A percentile compares a stretch with the other conserved stretches of the same genome.
Conservation (phyloP, 2,888 invertebrate species). For the Synergus gifuensis region DNA sequence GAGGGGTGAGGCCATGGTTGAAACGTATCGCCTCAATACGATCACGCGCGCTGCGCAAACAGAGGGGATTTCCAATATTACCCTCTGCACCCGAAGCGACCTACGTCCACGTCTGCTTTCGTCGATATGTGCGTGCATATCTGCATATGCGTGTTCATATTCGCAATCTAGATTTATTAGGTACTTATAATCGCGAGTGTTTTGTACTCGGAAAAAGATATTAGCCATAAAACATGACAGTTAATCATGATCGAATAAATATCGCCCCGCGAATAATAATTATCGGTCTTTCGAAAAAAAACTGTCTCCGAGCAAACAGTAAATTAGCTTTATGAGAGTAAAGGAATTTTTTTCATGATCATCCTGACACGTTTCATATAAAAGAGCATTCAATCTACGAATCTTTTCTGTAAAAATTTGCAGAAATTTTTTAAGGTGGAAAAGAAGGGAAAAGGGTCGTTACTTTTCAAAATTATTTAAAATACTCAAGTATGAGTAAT, state of each 20-base stretch:
- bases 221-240: constrained; percentile 9
- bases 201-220: constrained; percentile 31
- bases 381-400: too few relatives aligned
- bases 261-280: constrained; percentile 23
- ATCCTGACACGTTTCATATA: not conserved
- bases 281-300: constrained; percentile 13
- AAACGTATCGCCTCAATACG: constrained; percentile 73
- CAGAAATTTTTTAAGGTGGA: too few relatives aligned
- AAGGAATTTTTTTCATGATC: not conserved
- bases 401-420: too few relatives aligned
- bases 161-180: constrained; percentile 37
- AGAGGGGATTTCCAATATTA: constrained; percentile 74
- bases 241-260: constrained; percentile 30
- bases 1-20: constrained; percentile 58
- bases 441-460: not conserved
- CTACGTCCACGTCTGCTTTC: constrained; percentile 38
- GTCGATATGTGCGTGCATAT: not conserved
- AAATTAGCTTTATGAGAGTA: constrained; percentile 10
- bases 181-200: constrained; percentile 37
- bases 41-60: constrained; percentile 74
- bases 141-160: constrained; percentile 13
- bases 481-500: not conserved
- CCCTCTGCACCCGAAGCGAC: constrained; percentile 57
- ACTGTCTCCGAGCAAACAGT: constrained; percentile 17
- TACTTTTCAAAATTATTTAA: not conserved